These are phyloP conservation scores for Mesocricetus auratus DNA, from an alignment of 2,113 vertebrate species.

Conservation along the genomic window DNA sequence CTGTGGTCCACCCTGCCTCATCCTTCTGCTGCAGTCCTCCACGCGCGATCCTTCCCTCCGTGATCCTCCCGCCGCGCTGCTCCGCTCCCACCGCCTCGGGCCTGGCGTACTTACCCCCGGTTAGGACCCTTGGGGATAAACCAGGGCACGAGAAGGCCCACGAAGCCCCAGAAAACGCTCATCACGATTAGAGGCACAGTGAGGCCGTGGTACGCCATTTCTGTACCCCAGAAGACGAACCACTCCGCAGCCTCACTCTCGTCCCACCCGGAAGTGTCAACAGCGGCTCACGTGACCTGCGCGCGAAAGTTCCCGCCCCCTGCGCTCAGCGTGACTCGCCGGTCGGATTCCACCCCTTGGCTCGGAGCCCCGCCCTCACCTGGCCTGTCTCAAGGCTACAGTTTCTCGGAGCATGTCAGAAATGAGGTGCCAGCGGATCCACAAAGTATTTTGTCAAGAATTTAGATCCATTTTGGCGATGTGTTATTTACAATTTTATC, in stretches of 20 bases:
- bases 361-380: neutral
- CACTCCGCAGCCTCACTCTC: neutral
- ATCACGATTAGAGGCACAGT: slow-evolving; percentile 92
- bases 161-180: slow-evolving; percentile 94
- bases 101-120: slow-evolving; percentile 91
- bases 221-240: neutral
- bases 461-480: neutral
- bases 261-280: slow-evolving; percentile 82
- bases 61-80: neutral
- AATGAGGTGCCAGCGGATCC: neutral
- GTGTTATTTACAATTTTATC: neutral
- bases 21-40: neutral
- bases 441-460: neutral
- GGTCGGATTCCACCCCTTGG: neutral
- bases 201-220: slow-evolving; percentile 90
- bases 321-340: neutral
- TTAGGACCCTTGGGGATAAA: slow-evolving; percentile 97
- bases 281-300: slow-evolving; percentile 35
- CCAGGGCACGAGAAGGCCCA: slow-evolving; percentile 93
- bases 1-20: neutral
- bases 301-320: slow-evolving; percentile 13
- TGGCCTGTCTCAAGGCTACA: neutral
- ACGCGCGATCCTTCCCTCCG: neutral
- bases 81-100: neutral
- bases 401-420: no score